Evolutionary conservation across 1,140 invertebrate genomes (phyloP).

Genomic region (Brachionus plicatilis): DNA sequence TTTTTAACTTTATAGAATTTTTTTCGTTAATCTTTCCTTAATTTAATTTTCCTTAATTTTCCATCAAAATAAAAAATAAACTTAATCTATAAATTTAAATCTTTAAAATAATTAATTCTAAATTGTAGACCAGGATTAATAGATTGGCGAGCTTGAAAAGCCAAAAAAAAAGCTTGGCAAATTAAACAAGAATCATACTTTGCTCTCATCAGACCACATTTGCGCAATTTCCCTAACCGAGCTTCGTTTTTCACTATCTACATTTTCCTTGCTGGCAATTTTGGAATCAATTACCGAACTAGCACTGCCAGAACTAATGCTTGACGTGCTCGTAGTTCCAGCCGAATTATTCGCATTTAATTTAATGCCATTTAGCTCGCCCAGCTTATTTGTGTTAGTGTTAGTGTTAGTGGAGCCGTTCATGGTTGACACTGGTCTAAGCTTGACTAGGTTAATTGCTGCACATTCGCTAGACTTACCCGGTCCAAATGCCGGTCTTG

Average conservation of each 20-base stretch:
- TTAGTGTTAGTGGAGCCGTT: neutral
- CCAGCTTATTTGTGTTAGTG: neutral
- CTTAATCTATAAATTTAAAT: no score
- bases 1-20: no score
- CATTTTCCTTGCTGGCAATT: neutral
- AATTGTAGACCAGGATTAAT: neutral
- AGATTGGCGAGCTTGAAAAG: neutral
- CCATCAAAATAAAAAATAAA: no score
- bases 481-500: neutral
- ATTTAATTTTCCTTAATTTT: no score
- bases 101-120: no score
- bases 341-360: conserved; percentile 9
- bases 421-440: neutral
- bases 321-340: neutral
- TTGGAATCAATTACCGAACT: neutral
- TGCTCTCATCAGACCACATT: conserved; percentile 37
- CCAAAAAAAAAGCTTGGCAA: neutral
- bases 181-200: conserved; percentile 18
- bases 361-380: neutral
- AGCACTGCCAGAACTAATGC: conserved; percentile 17
- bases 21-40: no score
- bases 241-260: conserved; percentile 11
- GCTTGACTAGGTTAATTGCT: conserved; percentile 6
- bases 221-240: conserved; percentile 33
- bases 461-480: neutral